Evolutionary conservation across 2,113 vertebrate genomes (phyloP).

Genomic region (Neotoma lepida): DNA sequence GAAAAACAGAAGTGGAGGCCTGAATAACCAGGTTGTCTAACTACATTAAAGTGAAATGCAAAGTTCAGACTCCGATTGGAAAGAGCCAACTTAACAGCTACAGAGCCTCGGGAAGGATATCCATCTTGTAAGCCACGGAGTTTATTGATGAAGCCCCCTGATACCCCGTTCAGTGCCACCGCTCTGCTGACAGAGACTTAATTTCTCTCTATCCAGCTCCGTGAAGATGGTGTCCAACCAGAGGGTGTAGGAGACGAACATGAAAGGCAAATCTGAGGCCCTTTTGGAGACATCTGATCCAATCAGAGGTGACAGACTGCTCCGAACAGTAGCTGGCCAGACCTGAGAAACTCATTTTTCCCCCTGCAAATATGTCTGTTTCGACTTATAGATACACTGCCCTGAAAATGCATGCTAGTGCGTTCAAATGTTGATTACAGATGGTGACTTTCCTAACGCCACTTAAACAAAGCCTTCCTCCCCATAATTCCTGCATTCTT

Average conservation of each 20-base stretch:
- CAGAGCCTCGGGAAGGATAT: conserved; percentile 64
- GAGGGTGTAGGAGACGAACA: conserved; percentile 56
- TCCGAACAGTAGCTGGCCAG: conserved; percentile 67
- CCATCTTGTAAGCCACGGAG: conserved; percentile 50
- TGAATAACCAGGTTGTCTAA: conserved; percentile 79
- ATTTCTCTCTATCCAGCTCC: conserved; percentile 37
- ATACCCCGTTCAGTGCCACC: conserved; percentile 25
- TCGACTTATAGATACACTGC: conserved; percentile 47
- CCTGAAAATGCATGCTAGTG: conserved; percentile 65
- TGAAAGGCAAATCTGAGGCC: conserved; percentile 44
- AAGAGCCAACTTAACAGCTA: conserved; percentile 70
- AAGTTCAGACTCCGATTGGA: conserved; percentile 73
- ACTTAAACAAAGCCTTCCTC: conserved; percentile 58
- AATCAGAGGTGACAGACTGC: conserved; percentile 62
- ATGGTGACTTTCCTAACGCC: conserved; percentile 23
- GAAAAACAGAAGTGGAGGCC: conserved; percentile 82
- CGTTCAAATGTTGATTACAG: conserved; percentile 60
- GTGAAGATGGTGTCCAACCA: conserved; percentile 53
- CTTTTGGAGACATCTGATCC: conserved; percentile 61
- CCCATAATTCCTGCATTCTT: not conserved
- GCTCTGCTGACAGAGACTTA: conserved; percentile 23
- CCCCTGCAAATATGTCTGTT: conserved; percentile 64
- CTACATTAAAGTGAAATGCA: conserved; percentile 73
- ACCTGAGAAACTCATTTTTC: conserved; percentile 63
- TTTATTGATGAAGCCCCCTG: conserved; percentile 47